Percentiles rank a stretch among this genome's conserved stretches.
phyloP scores from a whole-genome alignment of 2,888 invertebrate species.

The Caenorhabditis drosophilae region DNA sequence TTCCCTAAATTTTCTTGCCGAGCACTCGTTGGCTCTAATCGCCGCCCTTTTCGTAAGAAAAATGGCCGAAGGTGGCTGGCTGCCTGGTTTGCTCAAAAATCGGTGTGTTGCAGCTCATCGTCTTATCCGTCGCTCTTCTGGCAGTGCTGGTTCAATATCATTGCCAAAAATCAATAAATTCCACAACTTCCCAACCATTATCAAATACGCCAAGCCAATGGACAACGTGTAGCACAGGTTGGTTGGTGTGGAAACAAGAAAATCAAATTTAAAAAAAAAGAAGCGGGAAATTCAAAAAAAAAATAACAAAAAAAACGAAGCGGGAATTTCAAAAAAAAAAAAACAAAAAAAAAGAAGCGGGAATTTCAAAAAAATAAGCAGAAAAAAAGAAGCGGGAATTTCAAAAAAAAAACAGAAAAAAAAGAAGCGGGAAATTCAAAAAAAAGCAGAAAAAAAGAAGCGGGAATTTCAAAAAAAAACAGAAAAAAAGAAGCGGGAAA shows the following conservation, averaged over 20 bases:
- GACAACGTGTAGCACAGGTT: slow-evolving; percentile 50
- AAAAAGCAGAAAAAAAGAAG: too few relatives aligned
- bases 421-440: too few relatives aligned
- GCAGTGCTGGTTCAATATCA: slow-evolving; percentile 47
- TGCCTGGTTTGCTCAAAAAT: neutral
- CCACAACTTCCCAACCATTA: neutral
- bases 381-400: too few relatives aligned
- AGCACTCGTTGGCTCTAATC: slow-evolving; percentile 41
- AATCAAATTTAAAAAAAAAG: neutral
- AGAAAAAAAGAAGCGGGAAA: too few relatives aligned
- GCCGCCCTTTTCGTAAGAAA: slow-evolving; percentile 41
- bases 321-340: too few relatives aligned
- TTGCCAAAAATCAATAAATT: slow-evolving; percentile 26
- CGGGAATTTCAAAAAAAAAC: too few relatives aligned
- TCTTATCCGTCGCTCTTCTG: slow-evolving; percentile 38
- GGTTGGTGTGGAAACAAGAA: slow-evolving; percentile 1
- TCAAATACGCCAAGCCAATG: slow-evolving; percentile 41
- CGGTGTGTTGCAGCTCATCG: slow-evolving; percentile 35
- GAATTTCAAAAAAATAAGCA: too few relatives aligned
- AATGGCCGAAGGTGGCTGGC: neutral
- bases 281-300: too few relatives aligned
- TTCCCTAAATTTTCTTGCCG: slow-evolving; percentile 42
- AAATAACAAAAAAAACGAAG: too few relatives aligned
- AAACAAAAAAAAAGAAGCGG: too few relatives aligned
- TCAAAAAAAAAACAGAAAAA: too few relatives aligned